Conservation (phyloP, 1,140 invertebrate genomes). For the Drosophila murphyi region DNA sequence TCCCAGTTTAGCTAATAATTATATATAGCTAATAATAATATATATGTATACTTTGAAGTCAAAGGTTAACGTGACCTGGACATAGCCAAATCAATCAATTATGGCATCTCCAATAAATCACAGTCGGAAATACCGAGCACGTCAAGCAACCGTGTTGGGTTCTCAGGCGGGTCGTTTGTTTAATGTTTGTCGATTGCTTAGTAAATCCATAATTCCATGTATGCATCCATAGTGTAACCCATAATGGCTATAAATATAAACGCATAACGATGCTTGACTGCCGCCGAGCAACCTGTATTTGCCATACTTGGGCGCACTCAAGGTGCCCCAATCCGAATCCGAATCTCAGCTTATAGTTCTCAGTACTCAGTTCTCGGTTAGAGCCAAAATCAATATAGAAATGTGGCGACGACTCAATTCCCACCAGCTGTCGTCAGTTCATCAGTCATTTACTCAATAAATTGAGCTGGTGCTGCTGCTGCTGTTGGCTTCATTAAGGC, state of each 20-base stretch:
- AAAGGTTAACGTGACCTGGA: not conserved
- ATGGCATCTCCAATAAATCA: slow-evolving; percentile 41
- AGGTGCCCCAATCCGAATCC: slow-evolving; percentile 48
- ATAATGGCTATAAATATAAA: slow-evolving; percentile 66
- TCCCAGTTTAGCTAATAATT: not conserved
- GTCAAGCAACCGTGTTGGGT: slow-evolving; percentile 56
- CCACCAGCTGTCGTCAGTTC: slow-evolving; percentile 66
- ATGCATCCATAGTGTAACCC: slow-evolving; percentile 31
- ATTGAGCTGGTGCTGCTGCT: slow-evolving; percentile 57
- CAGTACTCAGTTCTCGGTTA: slow-evolving; percentile 47
- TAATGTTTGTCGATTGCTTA: slow-evolving; percentile 27
- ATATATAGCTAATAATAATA: not conserved
- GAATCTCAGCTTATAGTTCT: slow-evolving; percentile 37
- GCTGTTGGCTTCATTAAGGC: slow-evolving; percentile 67
- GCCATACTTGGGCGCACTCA: slow-evolving; percentile 71
- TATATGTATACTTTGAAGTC: not conserved
- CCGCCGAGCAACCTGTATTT: slow-evolving; percentile 29
- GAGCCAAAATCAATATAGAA: slow-evolving; percentile 28
- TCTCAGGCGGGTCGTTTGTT: slow-evolving; percentile 50
- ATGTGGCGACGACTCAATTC: slow-evolving; percentile 61
- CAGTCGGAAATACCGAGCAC: slow-evolving; percentile 69
- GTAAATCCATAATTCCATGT: slow-evolving; percentile 47
- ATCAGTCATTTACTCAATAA: slow-evolving; percentile 63
- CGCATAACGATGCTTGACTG: slow-evolving; percentile 45
- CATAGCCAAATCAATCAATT: slow-evolving; percentile 61